These are phyloP conservation scores for Oreochromis grahami DNA, from an alignment of 2,797 vertebrate genomes.

Conservation along the genomic window DNA sequence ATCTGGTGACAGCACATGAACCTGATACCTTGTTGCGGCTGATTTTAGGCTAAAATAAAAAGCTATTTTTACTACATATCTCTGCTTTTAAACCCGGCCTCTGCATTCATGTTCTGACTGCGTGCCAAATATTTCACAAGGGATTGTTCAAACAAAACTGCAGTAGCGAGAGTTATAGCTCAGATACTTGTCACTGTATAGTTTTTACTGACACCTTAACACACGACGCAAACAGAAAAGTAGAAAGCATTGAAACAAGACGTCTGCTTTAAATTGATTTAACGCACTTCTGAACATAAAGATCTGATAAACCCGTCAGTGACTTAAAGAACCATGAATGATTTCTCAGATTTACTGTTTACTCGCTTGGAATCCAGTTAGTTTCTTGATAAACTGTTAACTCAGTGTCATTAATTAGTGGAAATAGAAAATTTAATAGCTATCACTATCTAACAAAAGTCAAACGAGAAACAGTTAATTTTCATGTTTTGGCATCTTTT, in stretches of 20 bases:
- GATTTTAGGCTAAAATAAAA: slow-evolving; percentile 50
- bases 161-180: background rate
- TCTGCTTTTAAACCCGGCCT: slow-evolving; percentile 8
- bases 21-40: slow-evolving; percentile 4
- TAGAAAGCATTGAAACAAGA: background rate
- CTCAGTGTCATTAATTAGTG: background rate
- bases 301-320: background rate
- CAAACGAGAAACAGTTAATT: background rate
- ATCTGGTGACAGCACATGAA: slow-evolving; percentile 45
- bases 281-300: background rate
- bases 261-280: background rate
- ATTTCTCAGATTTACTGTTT: background rate
- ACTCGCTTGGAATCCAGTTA: background rate
- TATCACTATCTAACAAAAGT: background rate
- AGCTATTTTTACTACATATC: slow-evolving; percentile 36
- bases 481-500: background rate
- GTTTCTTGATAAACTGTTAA: background rate
- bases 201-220: background rate
- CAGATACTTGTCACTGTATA: background rate
- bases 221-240: background rate
- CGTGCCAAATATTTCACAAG: background rate
- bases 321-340: background rate
- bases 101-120: background rate
- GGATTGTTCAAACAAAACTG: background rate
- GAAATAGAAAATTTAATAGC: background rate